These are phyloP conservation scores for Melinaea marsaeus DNA, from an alignment of 2,888 invertebrate genomes.

Conservation along the genomic window DNA sequence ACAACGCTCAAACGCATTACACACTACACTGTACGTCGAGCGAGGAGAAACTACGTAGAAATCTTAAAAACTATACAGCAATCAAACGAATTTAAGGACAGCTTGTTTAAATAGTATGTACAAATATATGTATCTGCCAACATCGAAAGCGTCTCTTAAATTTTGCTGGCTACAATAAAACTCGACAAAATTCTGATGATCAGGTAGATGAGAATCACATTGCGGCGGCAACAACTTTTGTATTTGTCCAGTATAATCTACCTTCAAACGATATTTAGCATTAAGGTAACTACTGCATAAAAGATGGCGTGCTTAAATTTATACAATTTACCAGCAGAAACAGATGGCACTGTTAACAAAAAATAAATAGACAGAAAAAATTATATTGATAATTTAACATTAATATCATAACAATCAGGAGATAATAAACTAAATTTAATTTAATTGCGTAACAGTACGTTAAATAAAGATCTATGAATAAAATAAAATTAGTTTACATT, in stretches of 20 bases:
- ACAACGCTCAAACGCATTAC: slow-evolving; percentile 64
- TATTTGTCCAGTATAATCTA: slow-evolving; percentile 16
- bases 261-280: background rate
- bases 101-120: slow-evolving; percentile 24
- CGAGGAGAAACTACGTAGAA: slow-evolving; percentile 74
- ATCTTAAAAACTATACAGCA: slow-evolving; percentile 39
- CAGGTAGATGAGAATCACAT: background rate
- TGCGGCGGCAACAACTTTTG: slow-evolving; percentile 12
- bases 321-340: slow-evolving; percentile 12
- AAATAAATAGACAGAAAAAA: background rate
- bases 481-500: too few species aligned
- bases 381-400: background rate
- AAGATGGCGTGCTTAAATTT: slow-evolving; percentile 40
- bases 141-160: slow-evolving; percentile 31
- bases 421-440: too few species aligned
- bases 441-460: too few species aligned
- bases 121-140: slow-evolving; percentile 15
- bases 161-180: slow-evolving; percentile 40
- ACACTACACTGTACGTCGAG: slow-evolving; percentile 70
- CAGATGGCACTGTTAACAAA: slow-evolving; percentile 40
- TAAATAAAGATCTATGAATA: too few species aligned
- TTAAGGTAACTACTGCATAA: slow-evolving; percentile 25
- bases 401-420: too few species aligned
- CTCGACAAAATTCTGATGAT: slow-evolving; percentile 37
- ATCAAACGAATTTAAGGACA: slow-evolving; percentile 23